A percentile compares a stretch with the other conserved stretches of the same genome.
These are phyloP conservation scores for Lepetodrilus schrolli DNA, from an alignment of 2,888 invertebrate species.

Conservation along the genomic window DNA sequence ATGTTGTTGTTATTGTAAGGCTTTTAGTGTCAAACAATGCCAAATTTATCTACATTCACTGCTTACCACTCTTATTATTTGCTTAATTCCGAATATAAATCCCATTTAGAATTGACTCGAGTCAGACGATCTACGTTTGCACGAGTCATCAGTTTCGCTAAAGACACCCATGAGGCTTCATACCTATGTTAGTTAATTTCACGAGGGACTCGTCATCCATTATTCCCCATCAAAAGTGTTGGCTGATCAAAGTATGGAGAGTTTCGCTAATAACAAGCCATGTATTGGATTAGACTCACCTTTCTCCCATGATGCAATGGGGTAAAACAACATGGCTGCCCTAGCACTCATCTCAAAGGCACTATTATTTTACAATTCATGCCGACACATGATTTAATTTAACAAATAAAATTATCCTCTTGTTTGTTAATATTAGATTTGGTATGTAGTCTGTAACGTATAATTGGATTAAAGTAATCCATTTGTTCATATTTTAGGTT, in stretches of 20 bases:
- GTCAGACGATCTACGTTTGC: not conserved
- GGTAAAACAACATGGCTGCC: not conserved
- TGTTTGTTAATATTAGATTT: too few species aligned
- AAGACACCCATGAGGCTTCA: not conserved
- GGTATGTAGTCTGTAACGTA: too few species aligned
- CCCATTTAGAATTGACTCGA: not conserved
- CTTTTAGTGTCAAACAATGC: too few species aligned
- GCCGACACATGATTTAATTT: not conserved
- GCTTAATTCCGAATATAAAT: constrained; percentile 1
- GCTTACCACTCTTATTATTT: constrained; percentile 4
- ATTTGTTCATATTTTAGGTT: too few species aligned
- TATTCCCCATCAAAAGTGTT: not conserved
- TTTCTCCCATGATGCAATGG: not conserved
- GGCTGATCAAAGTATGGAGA: not conserved
- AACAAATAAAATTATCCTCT: not conserved
- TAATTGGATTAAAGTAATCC: too few species aligned
- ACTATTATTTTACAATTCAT: not conserved
- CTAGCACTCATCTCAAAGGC: not conserved
- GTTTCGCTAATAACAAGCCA: constrained; percentile 2
- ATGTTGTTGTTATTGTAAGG: too few species aligned
- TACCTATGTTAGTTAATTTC: not conserved
- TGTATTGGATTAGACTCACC: not conserved
- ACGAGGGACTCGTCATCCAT: not conserved
- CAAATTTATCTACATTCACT: not conserved
- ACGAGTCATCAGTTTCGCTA: not conserved